A percentile compares a stretch with the other conserved stretches of the same genome.
These are phyloP conservation scores for Fragum whitleyi DNA, from an alignment of 2,888 invertebrate species.

Conservation along the genomic window DNA sequence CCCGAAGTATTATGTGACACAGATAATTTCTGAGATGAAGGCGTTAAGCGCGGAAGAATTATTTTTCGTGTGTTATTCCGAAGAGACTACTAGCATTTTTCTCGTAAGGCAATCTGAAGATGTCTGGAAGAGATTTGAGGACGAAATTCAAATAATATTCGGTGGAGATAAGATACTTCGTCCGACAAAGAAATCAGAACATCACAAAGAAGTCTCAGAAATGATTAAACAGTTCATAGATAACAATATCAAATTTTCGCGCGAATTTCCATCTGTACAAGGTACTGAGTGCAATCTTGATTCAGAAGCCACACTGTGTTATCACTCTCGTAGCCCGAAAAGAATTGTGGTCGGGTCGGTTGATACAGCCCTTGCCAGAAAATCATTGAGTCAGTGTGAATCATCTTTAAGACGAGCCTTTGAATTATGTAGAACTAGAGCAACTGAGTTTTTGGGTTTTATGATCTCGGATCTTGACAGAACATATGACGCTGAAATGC, in stretches of 20 bases:
- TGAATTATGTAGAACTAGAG: slow-evolving; percentile 37
- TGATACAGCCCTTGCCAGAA: neutral
- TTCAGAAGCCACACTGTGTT: neutral
- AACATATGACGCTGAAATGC: slow-evolving; percentile 17
- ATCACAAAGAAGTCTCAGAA: neutral
- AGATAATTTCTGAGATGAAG: slow-evolving; percentile 46
- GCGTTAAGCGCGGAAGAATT: slow-evolving; percentile 26
- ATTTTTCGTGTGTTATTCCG: slow-evolving; percentile 41
- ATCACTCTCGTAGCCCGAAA: neutral
- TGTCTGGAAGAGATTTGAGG: slow-evolving; percentile 10
- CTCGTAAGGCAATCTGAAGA: slow-evolving; percentile 14
- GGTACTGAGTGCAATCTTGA: neutral
- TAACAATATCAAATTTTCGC: slow-evolving; percentile 21
- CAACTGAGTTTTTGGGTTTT: slow-evolving; percentile 41
- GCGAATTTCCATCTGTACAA: slow-evolving; percentile 32
- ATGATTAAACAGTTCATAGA: slow-evolving; percentile 8
- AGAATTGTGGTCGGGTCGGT: neutral
- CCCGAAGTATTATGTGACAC: slow-evolving; percentile 42
- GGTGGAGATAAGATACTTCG: neutral
- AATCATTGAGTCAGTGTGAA: neutral
- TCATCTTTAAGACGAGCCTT: too few relatives aligned
- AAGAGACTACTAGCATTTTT: slow-evolving; percentile 42
- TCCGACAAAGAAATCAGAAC: neutral
- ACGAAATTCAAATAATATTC: slow-evolving; percentile 5
- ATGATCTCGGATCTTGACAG: slow-evolving; percentile 36